Conservation (phyloP, 2,888 invertebrate species). For the Ophion obscuratus region DNA sequence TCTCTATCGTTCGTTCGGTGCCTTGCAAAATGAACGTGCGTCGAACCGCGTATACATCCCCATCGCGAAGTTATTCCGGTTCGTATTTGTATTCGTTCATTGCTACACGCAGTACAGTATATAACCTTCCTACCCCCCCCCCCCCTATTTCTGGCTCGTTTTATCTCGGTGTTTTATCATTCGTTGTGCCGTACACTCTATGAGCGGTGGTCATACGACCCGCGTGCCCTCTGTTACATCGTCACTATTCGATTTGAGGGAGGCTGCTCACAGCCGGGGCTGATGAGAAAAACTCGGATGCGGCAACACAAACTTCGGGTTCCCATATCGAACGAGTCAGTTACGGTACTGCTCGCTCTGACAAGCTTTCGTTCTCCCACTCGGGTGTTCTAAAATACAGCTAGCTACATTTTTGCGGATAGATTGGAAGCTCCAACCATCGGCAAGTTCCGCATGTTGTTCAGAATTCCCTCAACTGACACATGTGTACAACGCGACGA, state of each 20-base stretch:
- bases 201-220: conserved; percentile 24
- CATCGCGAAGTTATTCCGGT: conserved; percentile 27
- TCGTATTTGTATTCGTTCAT: conserved; percentile 39
- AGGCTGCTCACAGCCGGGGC: conserved; percentile 33
- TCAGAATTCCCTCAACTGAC: neutral
- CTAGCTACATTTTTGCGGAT: conserved; percentile 3
- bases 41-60: conserved; percentile 7
- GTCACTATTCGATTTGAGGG: conserved; percentile 42
- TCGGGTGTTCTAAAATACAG: neutral
- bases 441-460: neutral
- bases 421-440: conserved; percentile 1
- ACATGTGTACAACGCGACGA: neutral
- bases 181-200: conserved; percentile 14
- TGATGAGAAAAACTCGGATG: conserved; percentile 57
- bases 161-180: conserved; percentile 45
- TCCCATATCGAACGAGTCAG: conserved; percentile 3
- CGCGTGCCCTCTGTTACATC: conserved; percentile 41
- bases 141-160: neutral
- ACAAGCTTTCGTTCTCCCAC: conserved; percentile 17
- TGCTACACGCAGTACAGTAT: neutral
- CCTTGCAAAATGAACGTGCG: conserved; percentile 1
- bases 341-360: neutral
- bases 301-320: conserved; percentile 24
- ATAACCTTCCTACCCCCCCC: neutral
- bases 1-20: conserved; percentile 3